Base-by-base conservation (phyloP, 1,140 invertebrate genomes). In the Matsumurasca onukii region DNA sequence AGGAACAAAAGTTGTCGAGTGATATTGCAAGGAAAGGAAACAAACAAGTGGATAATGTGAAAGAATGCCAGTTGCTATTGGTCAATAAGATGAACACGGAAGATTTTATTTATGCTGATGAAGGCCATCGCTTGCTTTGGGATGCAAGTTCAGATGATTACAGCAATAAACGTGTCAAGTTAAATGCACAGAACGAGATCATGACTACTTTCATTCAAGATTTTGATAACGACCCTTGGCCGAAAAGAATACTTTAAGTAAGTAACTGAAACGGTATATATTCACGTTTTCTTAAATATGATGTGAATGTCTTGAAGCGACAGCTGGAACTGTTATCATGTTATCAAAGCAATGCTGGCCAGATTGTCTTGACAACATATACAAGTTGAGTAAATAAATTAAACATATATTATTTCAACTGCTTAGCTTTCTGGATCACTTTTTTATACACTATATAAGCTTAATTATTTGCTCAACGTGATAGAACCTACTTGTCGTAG, bases 21-120 rank as follows among this genome's bases (percentile, higher is more conserved):
- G 49, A 22, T 52, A 52, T 52, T 52, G 5, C 49, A 52, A 3
- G 22, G 49, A 52, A 24, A 52, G 49, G 49, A 52, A 52, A 24
- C 20, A 52, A 52, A 52, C 49, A 52, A 52, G 49, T 20, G 12
- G 49, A 52, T 52, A 52, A 52, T 52, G 49, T 22, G 49, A 52
- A 13, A 52, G 22, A 52, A 52, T 52, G 12, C 12, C 49, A 52
- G 49, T 52, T 52, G 49, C 12, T 52, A 52, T 52, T 52, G 22
- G 49, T n/a, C n/a, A 39, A 39, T 9, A 39, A 39, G 17, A 17
- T 39, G 34, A 39, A 39, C 34, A 39, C 34, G 49, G 49, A 52
- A 24, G 49, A 52, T 52, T 52, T 52, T 52, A 52, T 52, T 52
- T 12, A 3, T 52, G 49, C 49, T 52, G 49, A 15, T 52, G 49